phyloP scores from a whole-genome alignment of 1,140 invertebrate genomes.

The Drosophila nigrodunni region DNA sequence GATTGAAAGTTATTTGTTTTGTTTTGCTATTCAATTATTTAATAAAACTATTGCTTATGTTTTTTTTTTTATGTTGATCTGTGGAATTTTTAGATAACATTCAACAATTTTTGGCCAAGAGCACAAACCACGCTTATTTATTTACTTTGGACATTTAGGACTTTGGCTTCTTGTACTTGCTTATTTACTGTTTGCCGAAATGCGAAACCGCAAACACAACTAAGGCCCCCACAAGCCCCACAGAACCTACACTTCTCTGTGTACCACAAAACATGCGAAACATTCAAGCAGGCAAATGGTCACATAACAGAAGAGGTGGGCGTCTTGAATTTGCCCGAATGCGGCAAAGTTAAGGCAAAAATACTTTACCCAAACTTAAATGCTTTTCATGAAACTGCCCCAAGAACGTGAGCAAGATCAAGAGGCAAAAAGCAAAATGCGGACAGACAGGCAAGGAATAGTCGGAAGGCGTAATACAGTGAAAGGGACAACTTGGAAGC shows the following conservation, averaged over 20 bases:
- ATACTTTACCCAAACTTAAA: slow-evolving; percentile 65
- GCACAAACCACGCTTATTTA: slow-evolving; percentile 54
- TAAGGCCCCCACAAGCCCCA: slow-evolving; percentile 23
- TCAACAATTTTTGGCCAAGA: slow-evolving; percentile 40
- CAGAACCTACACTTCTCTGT: background rate
- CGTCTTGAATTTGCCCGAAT: slow-evolving; percentile 32
- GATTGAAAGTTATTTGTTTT: slow-evolving; percentile 59
- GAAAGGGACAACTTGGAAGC: slow-evolving; percentile 29
- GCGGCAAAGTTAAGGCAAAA: slow-evolving; percentile 64
- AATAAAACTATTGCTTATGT: slow-evolving; percentile 37
- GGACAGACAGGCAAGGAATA: slow-evolving; percentile 31
- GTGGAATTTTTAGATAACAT: slow-evolving; percentile 35
- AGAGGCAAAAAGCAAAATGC: slow-evolving; percentile 7
- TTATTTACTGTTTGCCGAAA: slow-evolving; percentile 78
- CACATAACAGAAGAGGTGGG: background rate
- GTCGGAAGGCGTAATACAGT: slow-evolving; percentile 30
- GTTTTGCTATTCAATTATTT: slow-evolving; percentile 68
- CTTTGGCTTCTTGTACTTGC: slow-evolving; percentile 46
- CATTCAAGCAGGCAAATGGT: slow-evolving; percentile 24
- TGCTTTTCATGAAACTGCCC: slow-evolving; percentile 49
- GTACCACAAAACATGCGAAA: slow-evolving; percentile 40
- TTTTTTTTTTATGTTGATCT: background rate
- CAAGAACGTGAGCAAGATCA: slow-evolving; percentile 12
- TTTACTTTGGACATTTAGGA: slow-evolving; percentile 63
- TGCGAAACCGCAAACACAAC: slow-evolving; percentile 73